phyloP scores from a whole-genome alignment of 2,888 invertebrate genomes.

The Microdon myrmicae region DNA sequence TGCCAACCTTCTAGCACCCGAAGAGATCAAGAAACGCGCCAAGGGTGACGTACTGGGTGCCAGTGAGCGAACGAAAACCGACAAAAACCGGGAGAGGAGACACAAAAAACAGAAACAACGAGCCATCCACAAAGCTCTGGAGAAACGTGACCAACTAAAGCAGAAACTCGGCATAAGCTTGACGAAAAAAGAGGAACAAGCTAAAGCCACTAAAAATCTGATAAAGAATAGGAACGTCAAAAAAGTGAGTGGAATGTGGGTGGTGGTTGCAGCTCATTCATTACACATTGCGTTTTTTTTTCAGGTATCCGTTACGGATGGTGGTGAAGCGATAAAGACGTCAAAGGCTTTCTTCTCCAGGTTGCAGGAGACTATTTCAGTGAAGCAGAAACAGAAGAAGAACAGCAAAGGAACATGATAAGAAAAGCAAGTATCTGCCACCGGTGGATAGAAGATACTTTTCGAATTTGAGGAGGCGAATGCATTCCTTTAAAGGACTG shows the following conservation, averaged over 20 bases:
- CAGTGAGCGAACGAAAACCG: conserved; percentile 84
- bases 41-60: conserved; percentile 73
- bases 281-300: conserved; percentile 51
- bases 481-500: no score
- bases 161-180: conserved; percentile 66
- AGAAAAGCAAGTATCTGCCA: no score
- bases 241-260: conserved; percentile 66
- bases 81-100: conserved; percentile 88
- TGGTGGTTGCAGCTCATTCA: conserved; percentile 4
- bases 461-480: no score
- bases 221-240: conserved; percentile 74
- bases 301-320: conserved; percentile 66
- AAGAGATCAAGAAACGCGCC: conserved; percentile 80
- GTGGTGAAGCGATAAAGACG: conserved; percentile 72
- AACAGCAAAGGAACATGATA: no score
- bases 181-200: conserved; percentile 69
- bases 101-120: conserved; percentile 84
- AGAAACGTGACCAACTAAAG: conserved; percentile 68
- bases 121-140: conserved; percentile 68
- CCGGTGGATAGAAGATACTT: no score
- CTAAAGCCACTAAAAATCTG: conserved; percentile 73
- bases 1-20: conserved; percentile 87
- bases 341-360: conserved; percentile 88
- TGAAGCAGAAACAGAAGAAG: conserved; percentile 55
- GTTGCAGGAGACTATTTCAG: conserved; percentile 82